Base-by-base conservation (phyloP, 2,113 vertebrate genomes). In the Ptilorrhoa leucosticta region DNA sequence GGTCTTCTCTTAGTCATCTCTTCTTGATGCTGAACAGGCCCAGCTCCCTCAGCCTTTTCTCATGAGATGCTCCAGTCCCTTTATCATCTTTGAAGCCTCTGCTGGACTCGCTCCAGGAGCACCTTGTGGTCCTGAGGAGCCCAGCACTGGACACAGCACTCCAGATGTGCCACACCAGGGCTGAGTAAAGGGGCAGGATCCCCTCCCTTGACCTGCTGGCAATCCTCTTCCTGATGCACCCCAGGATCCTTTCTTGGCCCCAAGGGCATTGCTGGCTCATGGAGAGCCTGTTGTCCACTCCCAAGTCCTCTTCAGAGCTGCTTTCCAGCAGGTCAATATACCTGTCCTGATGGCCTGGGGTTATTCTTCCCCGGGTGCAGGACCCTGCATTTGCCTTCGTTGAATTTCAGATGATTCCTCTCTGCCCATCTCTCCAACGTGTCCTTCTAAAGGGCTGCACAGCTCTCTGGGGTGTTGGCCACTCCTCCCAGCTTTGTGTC, bases 401-500 rank as follows among this genome's bases (percentile, higher is more conserved):
- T 51, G 33, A 66, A 37, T 37, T 73, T 65, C 24, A 33, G 22
- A 11, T 44, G 27, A 7, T 57, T 65, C 16, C 18, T 39, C 19
- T 81, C 5, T 66, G 44, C 23, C 19, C 33, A 15, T 51, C 5
- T 42, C 6, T 44, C 21, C 44, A 50, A 4, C 15, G 37, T 39
- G 6, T 58, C 10, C 37, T 44, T 19, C 68, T 39, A 37, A 37
- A 44, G 14, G 44, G 33, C 51, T 65, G 37, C 19, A 11, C 8
- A 27, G 19, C 45, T n/a, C 39, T 30, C 9, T 1, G 45, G 23
- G 12, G 2, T 56, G 5, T 56, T 0, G 0, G 35, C 39, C 15
- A 11, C 39, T 45, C 23, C 12, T 78, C 23, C 28, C 28, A 11
- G 15, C 23, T n/a, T 61, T 30, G 23, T 53, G 15, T 20, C 27